Conservation (phyloP, 1,140 invertebrate species). For the Pseudomyrmex dendroicus region DNA sequence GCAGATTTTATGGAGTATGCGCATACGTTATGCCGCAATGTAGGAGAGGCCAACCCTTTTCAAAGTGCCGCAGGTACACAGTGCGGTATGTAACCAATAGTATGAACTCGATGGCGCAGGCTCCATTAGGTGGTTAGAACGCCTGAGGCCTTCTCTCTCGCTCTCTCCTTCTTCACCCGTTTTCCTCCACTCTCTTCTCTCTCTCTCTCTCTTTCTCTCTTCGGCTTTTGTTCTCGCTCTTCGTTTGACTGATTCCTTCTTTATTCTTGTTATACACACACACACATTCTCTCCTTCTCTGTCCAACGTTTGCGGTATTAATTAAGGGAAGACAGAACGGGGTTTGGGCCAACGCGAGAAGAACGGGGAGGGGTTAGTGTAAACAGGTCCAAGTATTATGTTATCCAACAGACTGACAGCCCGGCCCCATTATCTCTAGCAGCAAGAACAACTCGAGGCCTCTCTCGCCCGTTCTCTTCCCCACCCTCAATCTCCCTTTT, state of each 20-base stretch:
- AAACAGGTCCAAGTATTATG: conserved; percentile 78
- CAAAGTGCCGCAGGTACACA: conserved; percentile 52
- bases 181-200: background rate
- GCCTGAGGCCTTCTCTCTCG: conserved; percentile 50
- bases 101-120: conserved; percentile 59
- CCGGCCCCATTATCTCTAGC: conserved; percentile 71
- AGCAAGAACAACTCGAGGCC: conserved; percentile 73
- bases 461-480: conserved; percentile 31
- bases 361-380: conserved; percentile 65
- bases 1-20: conserved; percentile 57
- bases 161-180: background rate
- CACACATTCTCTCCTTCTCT: conserved; percentile 24
- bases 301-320: conserved; percentile 59
- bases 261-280: conserved; percentile 31
- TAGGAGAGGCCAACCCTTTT: conserved; percentile 61
- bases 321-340: conserved; percentile 70
- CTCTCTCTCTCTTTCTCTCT: conserved; percentile 5
- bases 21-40: conserved; percentile 59
- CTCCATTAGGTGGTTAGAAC: conserved; percentile 66
- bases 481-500: conserved; percentile 4
- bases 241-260: conserved; percentile 39
- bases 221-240: background rate
- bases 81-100: conserved; percentile 55
- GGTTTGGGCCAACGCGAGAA: conserved; percentile 53
- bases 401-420: conserved; percentile 76